phyloP scores from a whole-genome alignment of 2,888 invertebrate genomes.

The Tinea trinotella region DNA sequence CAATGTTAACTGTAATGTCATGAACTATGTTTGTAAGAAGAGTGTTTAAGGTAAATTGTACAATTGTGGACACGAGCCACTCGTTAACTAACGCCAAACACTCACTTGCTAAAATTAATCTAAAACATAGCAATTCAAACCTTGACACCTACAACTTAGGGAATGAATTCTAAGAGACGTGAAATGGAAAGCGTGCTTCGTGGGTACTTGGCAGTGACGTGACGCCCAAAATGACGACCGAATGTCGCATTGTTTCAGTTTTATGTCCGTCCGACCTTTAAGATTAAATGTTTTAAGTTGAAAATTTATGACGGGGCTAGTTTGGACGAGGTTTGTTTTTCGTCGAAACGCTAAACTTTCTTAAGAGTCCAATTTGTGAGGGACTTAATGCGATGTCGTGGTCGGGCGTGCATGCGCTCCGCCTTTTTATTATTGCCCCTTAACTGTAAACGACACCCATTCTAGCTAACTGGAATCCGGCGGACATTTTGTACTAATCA shows the following conservation, averaged over 20 bases:
- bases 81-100: constrained; percentile 41
- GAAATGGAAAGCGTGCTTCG: background rate
- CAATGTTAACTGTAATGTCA: constrained; percentile 1
- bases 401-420: constrained; percentile 54
- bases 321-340: constrained; percentile 50
- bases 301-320: constrained; percentile 61
- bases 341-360: constrained; percentile 63
- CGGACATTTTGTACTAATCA: constrained; percentile 14
- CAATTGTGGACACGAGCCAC: constrained; percentile 67
- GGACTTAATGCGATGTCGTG: constrained; percentile 61
- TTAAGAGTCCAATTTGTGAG: constrained; percentile 64
- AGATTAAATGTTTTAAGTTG: constrained; percentile 56
- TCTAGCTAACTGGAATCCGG: constrained; percentile 22
- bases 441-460: constrained; percentile 69
- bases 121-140: background rate
- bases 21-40: constrained; percentile 41
- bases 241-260: constrained; percentile 65
- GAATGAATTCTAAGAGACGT: background rate
- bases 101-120: background rate
- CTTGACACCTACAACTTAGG: background rate
- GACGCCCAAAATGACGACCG: constrained; percentile 37
- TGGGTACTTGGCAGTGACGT: constrained; percentile 33
- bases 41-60: constrained; percentile 66
- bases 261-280: constrained; percentile 55
- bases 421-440: constrained; percentile 69